Evolutionary conservation across 2,113 vertebrate genomes (phyloP).

Genomic region (Rafetus swinhoei): DNA sequence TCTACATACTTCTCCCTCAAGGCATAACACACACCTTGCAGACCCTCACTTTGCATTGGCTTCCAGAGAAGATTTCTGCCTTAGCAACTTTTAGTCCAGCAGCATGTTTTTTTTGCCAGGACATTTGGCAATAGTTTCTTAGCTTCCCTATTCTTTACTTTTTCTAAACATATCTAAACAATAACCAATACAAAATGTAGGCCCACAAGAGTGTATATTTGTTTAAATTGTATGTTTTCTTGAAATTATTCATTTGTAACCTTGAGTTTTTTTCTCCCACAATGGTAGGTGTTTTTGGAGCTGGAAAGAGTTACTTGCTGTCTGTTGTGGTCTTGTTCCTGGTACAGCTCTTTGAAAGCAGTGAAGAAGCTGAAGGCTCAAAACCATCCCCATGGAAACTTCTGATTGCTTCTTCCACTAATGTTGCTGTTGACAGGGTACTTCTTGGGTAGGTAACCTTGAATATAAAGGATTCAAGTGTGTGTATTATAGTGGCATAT

Average conservation of each 20-base stretch:
- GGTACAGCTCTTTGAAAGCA: slow-evolving; percentile 79
- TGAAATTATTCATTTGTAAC: not conserved
- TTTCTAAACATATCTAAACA: not conserved
- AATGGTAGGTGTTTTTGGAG: slow-evolving; percentile 83
- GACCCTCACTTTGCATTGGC: not conserved
- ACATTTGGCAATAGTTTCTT: not conserved
- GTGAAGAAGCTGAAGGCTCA: slow-evolving; percentile 31
- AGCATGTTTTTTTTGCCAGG: not conserved
- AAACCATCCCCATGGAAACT: slow-evolving; percentile 77
- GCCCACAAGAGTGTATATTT: not conserved
- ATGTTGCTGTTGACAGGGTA: slow-evolving; percentile 84
- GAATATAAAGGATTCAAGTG: not conserved
- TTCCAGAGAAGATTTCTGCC: not conserved
- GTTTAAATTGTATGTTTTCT: not conserved
- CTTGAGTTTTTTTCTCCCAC: slow-evolving; percentile 26
- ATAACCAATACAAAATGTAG: not conserved
- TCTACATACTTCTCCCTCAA: not conserved
- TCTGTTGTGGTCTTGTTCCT: slow-evolving; percentile 83
- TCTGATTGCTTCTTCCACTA: slow-evolving; percentile 84
- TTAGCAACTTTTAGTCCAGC: not conserved
- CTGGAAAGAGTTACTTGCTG: slow-evolving; percentile 86
- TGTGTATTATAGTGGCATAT: not conserved
- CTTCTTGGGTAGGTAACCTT: slow-evolving; percentile 78
- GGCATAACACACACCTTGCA: not conserved
- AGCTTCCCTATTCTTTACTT: not conserved